These are phyloP conservation scores for Pangasius djambal DNA, from an alignment of 2,797 vertebrate genomes.

Conservation along the genomic window DNA sequence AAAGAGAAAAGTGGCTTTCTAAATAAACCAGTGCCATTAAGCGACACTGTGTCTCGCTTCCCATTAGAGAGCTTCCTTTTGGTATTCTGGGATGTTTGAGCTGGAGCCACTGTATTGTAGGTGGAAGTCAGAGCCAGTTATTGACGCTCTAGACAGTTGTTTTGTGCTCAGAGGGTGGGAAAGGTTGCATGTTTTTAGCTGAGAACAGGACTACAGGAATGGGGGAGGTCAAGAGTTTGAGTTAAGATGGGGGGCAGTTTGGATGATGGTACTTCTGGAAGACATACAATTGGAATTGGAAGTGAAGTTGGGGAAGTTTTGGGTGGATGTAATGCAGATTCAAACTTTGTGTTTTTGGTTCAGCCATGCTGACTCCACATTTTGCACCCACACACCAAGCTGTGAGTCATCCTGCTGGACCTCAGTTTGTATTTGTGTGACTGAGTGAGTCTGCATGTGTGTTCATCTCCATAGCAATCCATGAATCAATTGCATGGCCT, in stretches of 20 bases:
- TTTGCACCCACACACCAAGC: constrained; percentile 55
- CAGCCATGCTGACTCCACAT: constrained; percentile 56
- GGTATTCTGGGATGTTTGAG: constrained; percentile 3
- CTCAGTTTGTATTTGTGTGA: constrained; percentile 9
- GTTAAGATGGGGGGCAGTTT: neutral
- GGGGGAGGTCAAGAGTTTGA: neutral
- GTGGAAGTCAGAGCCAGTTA: neutral
- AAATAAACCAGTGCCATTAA: constrained; percentile 30
- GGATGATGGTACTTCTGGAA: neutral
- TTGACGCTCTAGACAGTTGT: neutral
- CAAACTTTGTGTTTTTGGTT: constrained; percentile 43
- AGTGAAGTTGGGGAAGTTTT: constrained; percentile 29
- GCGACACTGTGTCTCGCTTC: constrained; percentile 22
- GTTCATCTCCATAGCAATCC: constrained; percentile 13
- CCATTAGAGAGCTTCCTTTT: constrained; percentile 11
- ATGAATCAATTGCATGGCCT: constrained; percentile 8
- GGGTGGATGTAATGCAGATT: constrained; percentile 46
- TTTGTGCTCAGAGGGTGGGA: constrained; percentile 9
- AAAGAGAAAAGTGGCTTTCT: constrained; percentile 10
- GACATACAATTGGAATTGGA: constrained; percentile 15
- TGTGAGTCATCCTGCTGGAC: constrained; percentile 60
- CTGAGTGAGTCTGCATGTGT: constrained; percentile 29
- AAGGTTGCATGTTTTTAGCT: neutral
- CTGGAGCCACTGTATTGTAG: constrained; percentile 8
- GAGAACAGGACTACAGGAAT: constrained; percentile 3